These are phyloP conservation scores for Bothrops jararaca DNA, from an alignment of 2,113 vertebrate species.

Conservation along the genomic window DNA sequence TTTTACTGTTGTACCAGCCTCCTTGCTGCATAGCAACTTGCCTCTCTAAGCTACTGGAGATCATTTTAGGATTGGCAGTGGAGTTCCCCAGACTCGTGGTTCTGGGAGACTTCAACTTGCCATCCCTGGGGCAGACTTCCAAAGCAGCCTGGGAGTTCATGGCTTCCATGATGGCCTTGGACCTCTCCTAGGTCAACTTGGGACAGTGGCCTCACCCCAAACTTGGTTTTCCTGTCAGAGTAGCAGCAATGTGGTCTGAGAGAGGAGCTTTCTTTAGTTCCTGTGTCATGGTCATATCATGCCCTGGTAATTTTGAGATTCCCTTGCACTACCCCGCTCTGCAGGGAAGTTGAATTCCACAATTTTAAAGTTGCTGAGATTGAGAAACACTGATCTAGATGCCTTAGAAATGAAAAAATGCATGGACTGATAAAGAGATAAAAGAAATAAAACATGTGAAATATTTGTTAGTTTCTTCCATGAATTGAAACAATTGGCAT, in stretches of 20 bases:
- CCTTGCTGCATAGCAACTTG: too few species aligned
- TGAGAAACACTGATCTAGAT: constrained; percentile 31
- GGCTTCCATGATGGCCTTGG: too few species aligned
- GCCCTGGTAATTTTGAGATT: neutral
- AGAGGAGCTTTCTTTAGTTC: neutral
- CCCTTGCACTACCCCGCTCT: neutral
- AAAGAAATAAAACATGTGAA: constrained; percentile 22
- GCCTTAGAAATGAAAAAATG: constrained; percentile 53
- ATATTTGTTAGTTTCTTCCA: constrained; percentile 25
- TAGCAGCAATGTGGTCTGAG: neutral
- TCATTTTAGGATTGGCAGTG: too few species aligned
- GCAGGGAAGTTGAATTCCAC: neutral
- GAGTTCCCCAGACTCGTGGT: too few species aligned
- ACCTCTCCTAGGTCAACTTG: too few species aligned
- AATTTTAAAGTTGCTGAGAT: neutral
- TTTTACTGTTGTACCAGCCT: too few species aligned
- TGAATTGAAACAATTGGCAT: constrained; percentile 14
- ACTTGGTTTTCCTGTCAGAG: neutral
- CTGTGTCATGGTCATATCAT: neutral
- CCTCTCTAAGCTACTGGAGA: too few species aligned
- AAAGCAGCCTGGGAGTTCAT: too few species aligned
- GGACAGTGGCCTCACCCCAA: neutral
- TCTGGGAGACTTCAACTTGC: too few species aligned
- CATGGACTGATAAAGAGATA: neutral
- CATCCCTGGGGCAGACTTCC: too few species aligned